Evolutionary conservation across 2,888 invertebrate species (phyloP), one percentile per base, ranked within the genome.

Genomic region (Acutogordius australiensis): DNA sequence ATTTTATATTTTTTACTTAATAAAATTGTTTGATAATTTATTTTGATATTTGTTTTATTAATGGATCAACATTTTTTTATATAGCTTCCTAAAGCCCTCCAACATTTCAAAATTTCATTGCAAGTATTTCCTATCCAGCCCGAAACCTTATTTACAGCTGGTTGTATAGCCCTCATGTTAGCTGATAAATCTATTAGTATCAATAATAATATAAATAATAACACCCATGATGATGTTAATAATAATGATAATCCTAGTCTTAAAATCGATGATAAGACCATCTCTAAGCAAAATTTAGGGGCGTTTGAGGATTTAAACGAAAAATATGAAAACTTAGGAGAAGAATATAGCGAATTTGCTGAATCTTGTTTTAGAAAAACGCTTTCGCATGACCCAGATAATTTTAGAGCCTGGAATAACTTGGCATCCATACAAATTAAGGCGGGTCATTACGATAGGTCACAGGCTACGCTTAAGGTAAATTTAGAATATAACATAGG

Each of bases 361-460:
- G 58, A 29, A 29, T 28, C 28, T 28, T 28, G 29, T 28, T 57
- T 57, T 26, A 57, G 29, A 26, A 28, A 23, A 18, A 29, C 28
- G 8, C 58, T 57, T 18, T 18, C 29, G 28, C 8, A 8, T 18
- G 58, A 57, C 8, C 58, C 58, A 27, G 58, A 57, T 23, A 57
- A 57, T 30, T 57, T 57, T 57, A 30, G 23, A 29, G 58, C 58
- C 4, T 57, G 58, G 58, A 57, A 57, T 29, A 57, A 57, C 29
- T 30, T 57, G 18, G 28, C 58, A 8, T 8, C 58, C 2, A 8
- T 30, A n/a, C 58, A 29, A 30, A 57, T 57, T 4, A 28, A 57
- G 23, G 8, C 18, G 4, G 26, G 29, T 4, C 28, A 18, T 57
- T 29, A 18, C 18, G 30, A 28, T 4, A 2, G 18, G 4, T 28